These are phyloP conservation scores for Beroe forskalii DNA, from an alignment of 37 sponge, comb jelly and placozoan species.

Conservation along the genomic window DNA sequence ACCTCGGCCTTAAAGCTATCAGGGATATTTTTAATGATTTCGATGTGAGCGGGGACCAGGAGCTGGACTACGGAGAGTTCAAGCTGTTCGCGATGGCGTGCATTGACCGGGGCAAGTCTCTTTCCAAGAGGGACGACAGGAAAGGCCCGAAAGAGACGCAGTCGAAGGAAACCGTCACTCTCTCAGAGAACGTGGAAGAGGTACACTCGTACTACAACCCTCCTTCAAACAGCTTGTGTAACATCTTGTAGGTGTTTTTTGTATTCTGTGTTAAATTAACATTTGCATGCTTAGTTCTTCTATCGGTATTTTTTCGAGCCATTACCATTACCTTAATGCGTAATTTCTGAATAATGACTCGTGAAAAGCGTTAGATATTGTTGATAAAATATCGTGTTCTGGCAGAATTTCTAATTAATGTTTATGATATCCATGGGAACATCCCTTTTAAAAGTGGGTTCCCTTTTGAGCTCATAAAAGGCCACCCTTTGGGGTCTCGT, in stretches of 20 bases:
- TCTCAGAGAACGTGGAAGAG: neutral
- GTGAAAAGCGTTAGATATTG: too few relatives aligned
- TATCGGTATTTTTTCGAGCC: too few relatives aligned
- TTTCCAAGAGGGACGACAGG: neutral
- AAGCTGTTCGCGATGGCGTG: constrained; percentile 92
- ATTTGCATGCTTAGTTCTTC: too few relatives aligned
- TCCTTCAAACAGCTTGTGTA: neutral
- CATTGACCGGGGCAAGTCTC: constrained; percentile 71
- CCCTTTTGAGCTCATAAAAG: too few relatives aligned
- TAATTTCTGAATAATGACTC: too few relatives aligned
- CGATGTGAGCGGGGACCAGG: constrained; percentile 88
- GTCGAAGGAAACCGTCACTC: neutral
- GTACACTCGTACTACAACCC: neutral
- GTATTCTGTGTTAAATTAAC: too few relatives aligned
- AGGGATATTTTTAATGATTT: constrained; percentile 85
- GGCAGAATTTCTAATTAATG: too few relatives aligned
- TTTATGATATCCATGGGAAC: too few relatives aligned
- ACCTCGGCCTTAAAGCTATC: constrained; percentile 75
- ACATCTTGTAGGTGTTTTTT: neutral
- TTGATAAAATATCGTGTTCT: too few relatives aligned
- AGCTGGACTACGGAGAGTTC: constrained; percentile 87
- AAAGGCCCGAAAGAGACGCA: neutral
- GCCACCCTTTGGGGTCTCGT: too few relatives aligned
- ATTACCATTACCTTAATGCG: too few relatives aligned
- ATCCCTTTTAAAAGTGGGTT: too few relatives aligned